Base-by-base conservation (phyloP, 2,113 vertebrate species). In the Chaetops frenatus region DNA sequence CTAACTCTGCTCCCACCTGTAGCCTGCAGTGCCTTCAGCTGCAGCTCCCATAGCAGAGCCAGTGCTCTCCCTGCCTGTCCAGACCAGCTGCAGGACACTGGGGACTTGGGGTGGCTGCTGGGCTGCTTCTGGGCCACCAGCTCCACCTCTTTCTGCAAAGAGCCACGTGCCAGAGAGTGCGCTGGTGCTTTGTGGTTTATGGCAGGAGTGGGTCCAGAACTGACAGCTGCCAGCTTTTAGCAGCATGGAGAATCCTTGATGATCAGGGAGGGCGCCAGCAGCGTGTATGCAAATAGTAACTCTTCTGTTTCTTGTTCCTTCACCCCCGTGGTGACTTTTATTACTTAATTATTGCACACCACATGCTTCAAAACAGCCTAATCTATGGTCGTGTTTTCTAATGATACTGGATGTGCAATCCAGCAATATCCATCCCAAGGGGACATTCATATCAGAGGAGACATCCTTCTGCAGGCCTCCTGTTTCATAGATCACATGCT, bases 291-390 rank as follows among this genome's bases (percentile, higher is more conserved):
- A 98, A 97, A 98, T 97, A 97, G 88, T 22, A 95, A 93, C 88
- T 97, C 95, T 96, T 92, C 94, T 96, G 94, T 93, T 95, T 79
- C 96, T 76, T 80, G 42, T 93, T 95, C 82, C 67, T 88, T 96
- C 97, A 98, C 98, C 97, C 99, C 99, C 87, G 97, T 95, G 91
- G 98, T 96, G 98, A 98, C 98, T 99, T 99, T 99, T 99, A 99
- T 99, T 99, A 98, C 99, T 99, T 99, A 98, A 99, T 99, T 99
- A 99, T 98, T 98, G 98, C 97, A 95, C 98, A 88, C 99, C 98
- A 98, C 99, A 98, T 98, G 99, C 98, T 96, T 95, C 98, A 91
- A 96, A 96, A 96, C 97, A 96, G 98, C 97, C 98, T 98, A 97
- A 98, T 98, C 97, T 97, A 97, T 95, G 94, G 96, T 94, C 6